Conservation (phyloP, 2,797 vertebrate species). For the Coilia nasus region DNA sequence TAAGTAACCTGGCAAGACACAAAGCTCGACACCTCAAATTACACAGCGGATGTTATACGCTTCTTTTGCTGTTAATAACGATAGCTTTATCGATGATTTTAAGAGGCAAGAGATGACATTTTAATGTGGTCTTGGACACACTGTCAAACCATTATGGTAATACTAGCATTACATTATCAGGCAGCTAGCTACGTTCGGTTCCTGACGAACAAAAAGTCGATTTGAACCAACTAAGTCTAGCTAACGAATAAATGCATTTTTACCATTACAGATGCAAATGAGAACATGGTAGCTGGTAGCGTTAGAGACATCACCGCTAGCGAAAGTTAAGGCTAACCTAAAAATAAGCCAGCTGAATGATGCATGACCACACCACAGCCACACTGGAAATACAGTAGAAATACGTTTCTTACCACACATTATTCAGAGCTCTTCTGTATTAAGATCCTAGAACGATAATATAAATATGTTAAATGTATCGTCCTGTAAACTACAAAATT, state of each 20-base stretch:
- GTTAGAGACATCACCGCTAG: neutral
- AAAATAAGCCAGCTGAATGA: neutral
- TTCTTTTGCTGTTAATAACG: neutral
- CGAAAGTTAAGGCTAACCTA: constrained; percentile 14
- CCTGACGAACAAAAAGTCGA: neutral
- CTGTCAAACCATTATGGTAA: neutral
- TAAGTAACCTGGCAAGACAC: neutral
- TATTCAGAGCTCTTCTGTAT: neutral
- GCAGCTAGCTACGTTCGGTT: neutral
- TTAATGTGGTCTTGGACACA: neutral
- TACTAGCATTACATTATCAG: neutral
- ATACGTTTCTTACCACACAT: constrained; percentile 11
- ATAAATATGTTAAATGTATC: neutral
- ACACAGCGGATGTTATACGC: neutral
- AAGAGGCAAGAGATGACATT: neutral
- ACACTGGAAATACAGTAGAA: no score
- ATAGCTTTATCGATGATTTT: neutral
- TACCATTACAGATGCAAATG: neutral
- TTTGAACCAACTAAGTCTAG: neutral
- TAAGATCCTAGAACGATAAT: neutral
- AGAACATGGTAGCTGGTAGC: neutral
- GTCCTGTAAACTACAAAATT: neutral
- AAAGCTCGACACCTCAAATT: neutral
- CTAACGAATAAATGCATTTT: neutral
- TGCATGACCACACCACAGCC: neutral